Conservation (phyloP, 2,797 vertebrate genomes). For the Urocyon cinereoargenteus region DNA sequence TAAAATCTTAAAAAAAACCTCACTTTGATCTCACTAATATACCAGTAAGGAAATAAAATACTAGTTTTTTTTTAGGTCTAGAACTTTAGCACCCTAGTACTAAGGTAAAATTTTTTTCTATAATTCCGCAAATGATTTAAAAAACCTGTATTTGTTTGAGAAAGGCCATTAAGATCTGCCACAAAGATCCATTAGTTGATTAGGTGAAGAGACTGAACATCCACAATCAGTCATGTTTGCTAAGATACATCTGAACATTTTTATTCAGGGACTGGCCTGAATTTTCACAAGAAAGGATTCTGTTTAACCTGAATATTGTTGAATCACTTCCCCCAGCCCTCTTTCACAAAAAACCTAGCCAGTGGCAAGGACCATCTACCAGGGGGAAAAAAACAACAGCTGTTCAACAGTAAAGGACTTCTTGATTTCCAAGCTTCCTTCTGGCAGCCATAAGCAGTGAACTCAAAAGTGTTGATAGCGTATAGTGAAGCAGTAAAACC, state of each 20-base stretch:
- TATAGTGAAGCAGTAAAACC: constrained; percentile 48
- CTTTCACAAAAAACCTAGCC: not conserved
- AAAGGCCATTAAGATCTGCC: not conserved
- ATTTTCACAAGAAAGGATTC: constrained; percentile 21
- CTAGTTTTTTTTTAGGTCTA: constrained; percentile 5
- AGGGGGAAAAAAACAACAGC: not conserved
- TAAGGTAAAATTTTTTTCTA: not conserved
- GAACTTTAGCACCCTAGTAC: not conserved
- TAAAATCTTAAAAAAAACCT: not conserved
- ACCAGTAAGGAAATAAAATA: constrained; percentile 33
- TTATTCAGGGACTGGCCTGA: not conserved
- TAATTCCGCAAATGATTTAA: constrained; percentile 41
- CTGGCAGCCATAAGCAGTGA: not conserved
- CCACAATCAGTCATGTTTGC: not conserved
- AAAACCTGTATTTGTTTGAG: not conserved
- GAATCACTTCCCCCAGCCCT: not conserved
- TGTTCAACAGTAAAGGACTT: not conserved
- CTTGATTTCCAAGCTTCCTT: not conserved
- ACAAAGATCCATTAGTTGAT: not conserved
- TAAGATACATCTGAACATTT: constrained; percentile 39
- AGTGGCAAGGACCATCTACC: not conserved
- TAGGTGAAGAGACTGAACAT: not conserved
- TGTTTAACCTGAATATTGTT: not conserved
- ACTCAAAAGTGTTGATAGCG: constrained; percentile 17
- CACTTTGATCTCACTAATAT: not conserved